Conservation (phyloP, 2,113 vertebrate genomes). For the Oryzias celebensis region DNA sequence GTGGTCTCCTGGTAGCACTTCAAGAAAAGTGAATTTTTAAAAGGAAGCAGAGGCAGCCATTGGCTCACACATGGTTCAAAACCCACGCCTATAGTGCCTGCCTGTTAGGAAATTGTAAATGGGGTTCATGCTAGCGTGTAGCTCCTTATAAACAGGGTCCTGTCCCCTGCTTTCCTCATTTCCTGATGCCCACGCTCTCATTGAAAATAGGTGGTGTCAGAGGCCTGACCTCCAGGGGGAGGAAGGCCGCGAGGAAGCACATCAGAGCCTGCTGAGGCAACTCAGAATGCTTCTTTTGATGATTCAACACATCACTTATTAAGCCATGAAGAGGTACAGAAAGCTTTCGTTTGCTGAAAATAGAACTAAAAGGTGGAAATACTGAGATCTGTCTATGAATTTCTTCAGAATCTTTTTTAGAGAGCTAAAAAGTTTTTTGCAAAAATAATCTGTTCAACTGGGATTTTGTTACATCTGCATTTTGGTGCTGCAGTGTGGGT, state of each 20-base stretch:
- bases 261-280: conserved; percentile 28
- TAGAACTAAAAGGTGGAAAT: too few species aligned
- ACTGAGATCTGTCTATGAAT: too few species aligned
- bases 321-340: too few species aligned
- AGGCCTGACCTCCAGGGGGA: conserved; percentile 57
- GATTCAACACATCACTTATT: too few species aligned
- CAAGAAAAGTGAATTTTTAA: conserved; percentile 13
- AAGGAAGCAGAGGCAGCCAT: conserved; percentile 1
- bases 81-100: conserved; percentile 23
- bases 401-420: too few species aligned
- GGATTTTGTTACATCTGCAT: too few species aligned
- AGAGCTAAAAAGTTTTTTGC: too few species aligned
- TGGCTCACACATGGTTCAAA: conserved; percentile 18
- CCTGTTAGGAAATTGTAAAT: conserved; percentile 21
- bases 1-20: conserved; percentile 9
- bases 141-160: conserved; percentile 39
- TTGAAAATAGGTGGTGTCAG: conserved; percentile 16
- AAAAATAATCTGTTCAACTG: too few species aligned
- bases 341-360: too few species aligned
- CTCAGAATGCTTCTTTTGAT: conserved; percentile 1
- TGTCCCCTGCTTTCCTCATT: conserved; percentile 29
- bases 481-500: too few species aligned
- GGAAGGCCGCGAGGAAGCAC: conserved; percentile 21
- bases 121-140: conserved; percentile 5
- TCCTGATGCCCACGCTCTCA: conserved; percentile 41